Percentiles rank a stretch among this genome's conserved stretches.
Conservation (phyloP, 2,113 vertebrate species). For the Callospermophilus lateralis region DNA sequence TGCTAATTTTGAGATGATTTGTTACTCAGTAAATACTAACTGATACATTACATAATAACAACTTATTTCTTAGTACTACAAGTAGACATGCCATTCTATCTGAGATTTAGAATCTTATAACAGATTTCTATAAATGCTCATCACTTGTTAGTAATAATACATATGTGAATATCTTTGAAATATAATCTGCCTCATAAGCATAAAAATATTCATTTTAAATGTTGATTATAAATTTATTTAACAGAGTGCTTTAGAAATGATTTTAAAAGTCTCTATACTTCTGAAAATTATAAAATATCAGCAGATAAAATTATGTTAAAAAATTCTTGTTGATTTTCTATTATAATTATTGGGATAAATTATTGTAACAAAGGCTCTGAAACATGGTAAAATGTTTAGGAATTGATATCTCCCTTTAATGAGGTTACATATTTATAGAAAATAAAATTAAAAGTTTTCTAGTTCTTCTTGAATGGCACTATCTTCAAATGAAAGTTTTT, state of each 20-base stretch:
- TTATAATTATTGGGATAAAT: slow-evolving; percentile 28
- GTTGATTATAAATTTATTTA: neutral
- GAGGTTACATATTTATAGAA: neutral
- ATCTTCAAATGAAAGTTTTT: neutral
- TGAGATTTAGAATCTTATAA: slow-evolving; percentile 44
- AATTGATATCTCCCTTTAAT: slow-evolving; percentile 3
- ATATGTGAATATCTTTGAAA: slow-evolving; percentile 38
- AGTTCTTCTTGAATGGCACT: slow-evolving; percentile 1
- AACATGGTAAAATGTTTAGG: neutral
- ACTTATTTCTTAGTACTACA: neutral
- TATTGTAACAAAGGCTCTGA: neutral
- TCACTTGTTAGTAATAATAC: slow-evolving; percentile 23
- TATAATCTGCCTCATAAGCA: neutral
- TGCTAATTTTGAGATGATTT: neutral
- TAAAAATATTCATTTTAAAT: slow-evolving; percentile 46
- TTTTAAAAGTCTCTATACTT: neutral
- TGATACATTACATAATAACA: neutral
- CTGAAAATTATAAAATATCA: slow-evolving; percentile 35
- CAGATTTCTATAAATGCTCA: neutral
- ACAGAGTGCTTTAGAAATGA: slow-evolving; percentile 23
- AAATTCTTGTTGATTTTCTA: slow-evolving; percentile 50
- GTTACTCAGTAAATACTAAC: neutral
- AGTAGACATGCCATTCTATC: neutral
- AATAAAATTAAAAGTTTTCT: neutral
- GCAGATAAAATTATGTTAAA: slow-evolving; percentile 51